Evolutionary conservation across 2,113 vertebrate species (phyloP).

Genomic region (Pyrgilauda ruficollis): DNA sequence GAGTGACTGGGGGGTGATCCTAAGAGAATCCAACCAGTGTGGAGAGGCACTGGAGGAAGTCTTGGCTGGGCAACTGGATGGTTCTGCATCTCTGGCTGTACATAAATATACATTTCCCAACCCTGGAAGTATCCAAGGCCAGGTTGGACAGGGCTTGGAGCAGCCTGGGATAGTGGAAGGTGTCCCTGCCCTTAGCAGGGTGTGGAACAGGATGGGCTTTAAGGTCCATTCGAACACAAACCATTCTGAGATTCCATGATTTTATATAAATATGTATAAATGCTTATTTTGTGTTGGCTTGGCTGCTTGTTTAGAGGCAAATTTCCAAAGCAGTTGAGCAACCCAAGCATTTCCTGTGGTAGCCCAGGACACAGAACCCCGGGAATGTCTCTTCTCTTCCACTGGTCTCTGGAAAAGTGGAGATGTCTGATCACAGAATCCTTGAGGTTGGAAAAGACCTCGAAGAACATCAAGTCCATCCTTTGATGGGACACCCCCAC

Average conservation of each 20-base stretch:
- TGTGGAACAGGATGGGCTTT: not conserved
- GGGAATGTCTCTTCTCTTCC: not conserved
- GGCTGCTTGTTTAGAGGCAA: not conserved
- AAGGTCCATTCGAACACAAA: not conserved
- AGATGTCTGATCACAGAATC: not conserved
- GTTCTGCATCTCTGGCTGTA: not conserved
- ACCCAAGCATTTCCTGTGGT: fast-evolving
- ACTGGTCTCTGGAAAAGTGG: not conserved
- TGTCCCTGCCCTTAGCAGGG: not conserved
- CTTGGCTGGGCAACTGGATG: not conserved
- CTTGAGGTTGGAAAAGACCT: not conserved
- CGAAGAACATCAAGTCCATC: not conserved
- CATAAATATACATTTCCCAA: not conserved
- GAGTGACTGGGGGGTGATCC: not conserved
- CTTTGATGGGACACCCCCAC: not conserved
- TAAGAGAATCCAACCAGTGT: fast-evolving
- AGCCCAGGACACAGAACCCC: fast-evolving
- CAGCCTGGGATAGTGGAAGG: not conserved
- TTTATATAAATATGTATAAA: not conserved
- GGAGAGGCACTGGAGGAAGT: not conserved
- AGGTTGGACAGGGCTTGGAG: fast-evolving
- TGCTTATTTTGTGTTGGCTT: not conserved
- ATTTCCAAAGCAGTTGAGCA: not conserved
- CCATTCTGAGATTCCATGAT: not conserved
- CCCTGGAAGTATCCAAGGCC: not conserved